Conservation (phyloP, 2,888 invertebrate genomes). For the Melangyna quadrimaculata region DNA sequence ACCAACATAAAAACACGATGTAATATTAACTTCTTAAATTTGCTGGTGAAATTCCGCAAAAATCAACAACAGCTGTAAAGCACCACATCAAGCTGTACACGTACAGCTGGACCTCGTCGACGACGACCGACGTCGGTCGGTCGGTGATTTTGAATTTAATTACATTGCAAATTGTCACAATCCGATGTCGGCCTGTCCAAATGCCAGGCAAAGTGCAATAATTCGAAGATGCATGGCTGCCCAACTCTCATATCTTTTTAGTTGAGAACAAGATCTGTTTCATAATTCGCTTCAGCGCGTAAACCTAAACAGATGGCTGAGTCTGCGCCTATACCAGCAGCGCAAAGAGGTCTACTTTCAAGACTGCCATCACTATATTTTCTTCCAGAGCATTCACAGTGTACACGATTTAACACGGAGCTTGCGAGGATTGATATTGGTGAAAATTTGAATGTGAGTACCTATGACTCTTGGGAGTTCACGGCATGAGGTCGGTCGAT, state of each 20-base stretch:
- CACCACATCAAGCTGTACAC: not conserved
- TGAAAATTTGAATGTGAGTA: slow-evolving; percentile 50
- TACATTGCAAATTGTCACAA: slow-evolving; percentile 64
- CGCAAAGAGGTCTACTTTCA: not conserved
- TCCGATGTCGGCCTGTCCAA: slow-evolving; percentile 49
- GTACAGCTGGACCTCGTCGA: not conserved
- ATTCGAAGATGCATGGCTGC: slow-evolving; percentile 53
- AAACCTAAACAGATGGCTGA: slow-evolving; percentile 59
- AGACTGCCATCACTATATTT: not conserved
- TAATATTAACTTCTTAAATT: too few relatives aligned
- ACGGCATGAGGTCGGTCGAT: slow-evolving; percentile 70
- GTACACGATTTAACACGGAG: slow-evolving; percentile 52
- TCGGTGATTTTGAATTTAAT: slow-evolving; percentile 50
- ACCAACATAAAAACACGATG: too few relatives aligned
- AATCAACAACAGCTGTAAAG: slow-evolving; percentile 30
- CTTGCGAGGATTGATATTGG: slow-evolving; percentile 23
- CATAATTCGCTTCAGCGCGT: slow-evolving; percentile 65
- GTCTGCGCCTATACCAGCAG: not conserved
- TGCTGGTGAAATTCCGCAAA: not conserved
- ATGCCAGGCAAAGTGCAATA: slow-evolving; percentile 33
- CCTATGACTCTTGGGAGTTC: slow-evolving; percentile 55
- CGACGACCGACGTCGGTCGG: too few relatives aligned
- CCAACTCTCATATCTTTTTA: slow-evolving; percentile 48
- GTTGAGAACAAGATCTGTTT: slow-evolving; percentile 56
- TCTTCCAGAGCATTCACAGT: slow-evolving; percentile 29